Conservation (phyloP, 2,888 invertebrate genomes). For the Onchidella celtica region DNA sequence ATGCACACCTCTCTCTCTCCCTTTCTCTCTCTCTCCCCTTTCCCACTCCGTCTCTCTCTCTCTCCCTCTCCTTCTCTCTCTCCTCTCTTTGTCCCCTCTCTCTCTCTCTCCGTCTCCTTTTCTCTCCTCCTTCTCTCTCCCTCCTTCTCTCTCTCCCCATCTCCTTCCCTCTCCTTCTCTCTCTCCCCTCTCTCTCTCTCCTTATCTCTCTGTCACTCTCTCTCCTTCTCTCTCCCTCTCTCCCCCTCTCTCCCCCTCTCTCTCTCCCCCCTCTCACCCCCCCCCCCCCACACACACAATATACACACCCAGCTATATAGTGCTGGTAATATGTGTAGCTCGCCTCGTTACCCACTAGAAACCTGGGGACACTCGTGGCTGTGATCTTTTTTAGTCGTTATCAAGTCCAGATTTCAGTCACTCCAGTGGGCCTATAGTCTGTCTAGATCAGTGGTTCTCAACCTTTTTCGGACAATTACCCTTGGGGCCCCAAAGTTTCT, state of each 20-base stretch:
- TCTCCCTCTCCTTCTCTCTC: neutral
- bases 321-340: too few relatives aligned
- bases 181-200: neutral
- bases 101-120: neutral
- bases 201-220: neutral
- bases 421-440: too few relatives aligned
- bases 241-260: neutral
- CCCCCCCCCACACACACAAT: too few relatives aligned
- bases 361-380: too few relatives aligned
- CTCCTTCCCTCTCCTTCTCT: neutral
- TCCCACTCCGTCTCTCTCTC: neutral
- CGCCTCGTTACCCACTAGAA: too few relatives aligned
- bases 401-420: too few relatives aligned
- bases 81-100: neutral
- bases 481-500: too few relatives aligned
- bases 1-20: neutral
- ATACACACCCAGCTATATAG: too few relatives aligned
- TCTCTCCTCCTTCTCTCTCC: neutral
- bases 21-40: neutral
- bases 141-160: neutral
- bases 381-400: too few relatives aligned
- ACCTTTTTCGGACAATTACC: too few relatives aligned
- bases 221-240: constrained; percentile 40
- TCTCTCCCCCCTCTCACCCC: neutral
- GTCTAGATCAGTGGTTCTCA: too few relatives aligned